Conservation (phyloP, 2,113 vertebrate genomes). For the Psophia crepitans region DNA sequence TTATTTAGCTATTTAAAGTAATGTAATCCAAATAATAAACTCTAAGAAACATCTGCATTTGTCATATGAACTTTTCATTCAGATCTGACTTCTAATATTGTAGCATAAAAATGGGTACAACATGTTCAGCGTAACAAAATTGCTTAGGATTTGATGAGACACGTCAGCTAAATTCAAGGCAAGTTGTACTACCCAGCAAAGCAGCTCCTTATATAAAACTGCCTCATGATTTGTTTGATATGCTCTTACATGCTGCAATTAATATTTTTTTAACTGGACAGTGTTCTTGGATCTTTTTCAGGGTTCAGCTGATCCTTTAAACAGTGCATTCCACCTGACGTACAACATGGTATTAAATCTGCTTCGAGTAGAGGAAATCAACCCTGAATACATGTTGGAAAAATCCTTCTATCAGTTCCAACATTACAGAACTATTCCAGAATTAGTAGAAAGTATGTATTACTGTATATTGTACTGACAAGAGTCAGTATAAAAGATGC, state of each 20-base stretch:
- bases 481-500: not conserved
- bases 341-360: constrained; percentile 99
- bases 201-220: not conserved
- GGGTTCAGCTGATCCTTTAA: constrained; percentile 94
- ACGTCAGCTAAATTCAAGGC: not conserved
- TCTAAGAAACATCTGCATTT: not conserved
- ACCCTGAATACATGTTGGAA: constrained; percentile 98
- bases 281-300: constrained; percentile 19
- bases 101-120: not conserved
- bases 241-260: not conserved
- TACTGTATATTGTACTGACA: not conserved
- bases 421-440: constrained; percentile 95
- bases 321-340: constrained; percentile 96
- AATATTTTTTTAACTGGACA: not conserved
- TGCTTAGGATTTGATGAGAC: not conserved
- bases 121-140: not conserved
- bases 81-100: not conserved
- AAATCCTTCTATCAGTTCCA: constrained; percentile 99
- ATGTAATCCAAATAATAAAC: not conserved
- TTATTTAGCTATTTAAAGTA: not conserved
- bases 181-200: not conserved
- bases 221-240: not conserved
- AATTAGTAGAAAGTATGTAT: constrained; percentile 92
- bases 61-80: not conserved
- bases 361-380: constrained; percentile 97